Evolutionary conservation across 1,140 invertebrate species (phyloP).

Genomic region (Eurosta solidaginis): DNA sequence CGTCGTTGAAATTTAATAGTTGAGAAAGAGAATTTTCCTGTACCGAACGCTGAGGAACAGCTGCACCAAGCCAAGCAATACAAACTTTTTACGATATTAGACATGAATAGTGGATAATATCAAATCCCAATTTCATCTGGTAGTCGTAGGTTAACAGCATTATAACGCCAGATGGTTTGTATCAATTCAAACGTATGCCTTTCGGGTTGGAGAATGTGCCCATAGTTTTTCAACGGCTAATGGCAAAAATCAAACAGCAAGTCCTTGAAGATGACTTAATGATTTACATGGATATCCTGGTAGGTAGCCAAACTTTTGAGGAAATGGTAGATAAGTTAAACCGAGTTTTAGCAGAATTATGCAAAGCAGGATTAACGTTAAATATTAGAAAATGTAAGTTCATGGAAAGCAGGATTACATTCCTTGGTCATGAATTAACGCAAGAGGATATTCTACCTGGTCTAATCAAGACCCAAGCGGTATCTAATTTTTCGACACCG

Average conservation of each 20-base stretch:
- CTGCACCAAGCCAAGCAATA: constrained; percentile 36
- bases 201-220: constrained; percentile 44
- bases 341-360: neutral
- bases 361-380: too few relatives aligned
- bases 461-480: constrained; percentile 36
- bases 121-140: constrained; percentile 40
- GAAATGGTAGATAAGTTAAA: constrained; percentile 2
- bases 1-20: too few relatives aligned
- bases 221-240: constrained; percentile 33
- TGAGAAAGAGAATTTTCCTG: too few relatives aligned
- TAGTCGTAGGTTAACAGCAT: constrained; percentile 47
- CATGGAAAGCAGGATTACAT: constrained; percentile 38
- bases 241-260: neutral
- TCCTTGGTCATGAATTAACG: constrained; percentile 25
- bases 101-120: constrained; percentile 50
- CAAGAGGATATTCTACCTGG: constrained; percentile 30
- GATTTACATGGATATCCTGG: neutral
- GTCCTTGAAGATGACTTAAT: neutral
- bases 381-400: constrained; percentile 60
- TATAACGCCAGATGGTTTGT: constrained; percentile 57
- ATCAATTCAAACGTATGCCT: too few relatives aligned
- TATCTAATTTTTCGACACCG: constrained; percentile 31
- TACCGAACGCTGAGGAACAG: constrained; percentile 45
- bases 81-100: constrained; percentile 42
- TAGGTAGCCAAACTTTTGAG: too few relatives aligned